A percentile compares a stretch with the other conserved stretches of the same genome.
phyloP scores from a whole-genome alignment of 2,113 vertebrate genomes.

The Oryzias curvinotus region DNA sequence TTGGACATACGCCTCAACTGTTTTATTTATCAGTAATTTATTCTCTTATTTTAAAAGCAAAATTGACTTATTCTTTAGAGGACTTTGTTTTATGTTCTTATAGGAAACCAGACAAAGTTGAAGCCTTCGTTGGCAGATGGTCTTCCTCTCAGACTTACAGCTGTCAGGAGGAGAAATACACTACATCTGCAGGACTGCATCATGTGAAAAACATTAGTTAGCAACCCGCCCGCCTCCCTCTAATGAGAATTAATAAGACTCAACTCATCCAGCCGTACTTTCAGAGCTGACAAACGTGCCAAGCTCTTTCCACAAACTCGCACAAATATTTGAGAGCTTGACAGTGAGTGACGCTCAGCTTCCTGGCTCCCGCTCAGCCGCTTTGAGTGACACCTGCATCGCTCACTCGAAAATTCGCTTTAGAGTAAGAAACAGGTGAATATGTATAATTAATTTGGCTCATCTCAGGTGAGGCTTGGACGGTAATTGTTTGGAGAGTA shows the following conservation, averaged over 20 bases:
- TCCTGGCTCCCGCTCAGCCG: conserved; percentile 23
- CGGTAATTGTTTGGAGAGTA: conserved; percentile 60
- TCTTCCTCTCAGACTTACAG: conserved; percentile 10
- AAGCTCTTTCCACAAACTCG: conserved; percentile 20
- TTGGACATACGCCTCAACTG: not conserved
- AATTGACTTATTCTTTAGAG: not conserved
- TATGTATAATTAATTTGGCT: conserved; percentile 64
- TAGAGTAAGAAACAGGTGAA: conserved; percentile 50
- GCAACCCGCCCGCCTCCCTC: conserved; percentile 22
- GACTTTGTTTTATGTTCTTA: not conserved
- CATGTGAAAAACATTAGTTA: conserved; percentile 25
- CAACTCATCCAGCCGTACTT: conserved; percentile 42
- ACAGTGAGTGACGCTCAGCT: conserved; percentile 7
- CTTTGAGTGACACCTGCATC: conserved; percentile 54
- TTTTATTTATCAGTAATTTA: not conserved
- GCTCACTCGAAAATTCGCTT: conserved; percentile 44
- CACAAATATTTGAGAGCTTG: conserved; percentile 8
- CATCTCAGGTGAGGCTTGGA: conserved; percentile 37
- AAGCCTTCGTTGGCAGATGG: not conserved
- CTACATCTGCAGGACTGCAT: conserved; percentile 7
- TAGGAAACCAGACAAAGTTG: not conserved
- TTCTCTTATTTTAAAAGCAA: not conserved
- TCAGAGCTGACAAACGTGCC: conserved; percentile 55
- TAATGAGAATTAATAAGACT: conserved; percentile 51
- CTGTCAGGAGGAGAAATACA: conserved; percentile 34